A percentile compares a stretch with the other conserved stretches of the same genome.
phyloP scores from a whole-genome alignment of 2,113 vertebrate genomes.

The Oreocharis arfaki region DNA sequence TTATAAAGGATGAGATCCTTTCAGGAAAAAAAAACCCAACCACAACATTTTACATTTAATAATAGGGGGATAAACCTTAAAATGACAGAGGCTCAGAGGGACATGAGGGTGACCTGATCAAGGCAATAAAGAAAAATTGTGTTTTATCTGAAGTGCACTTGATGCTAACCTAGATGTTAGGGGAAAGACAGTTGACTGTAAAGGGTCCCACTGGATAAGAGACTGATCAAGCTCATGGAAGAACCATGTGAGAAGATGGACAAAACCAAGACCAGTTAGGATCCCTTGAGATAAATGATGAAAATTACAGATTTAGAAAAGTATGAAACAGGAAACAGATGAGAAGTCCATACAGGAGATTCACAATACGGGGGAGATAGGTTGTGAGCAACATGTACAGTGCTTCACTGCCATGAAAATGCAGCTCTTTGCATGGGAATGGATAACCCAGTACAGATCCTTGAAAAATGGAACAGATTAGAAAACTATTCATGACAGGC shows the following conservation, averaged over 20 bases:
- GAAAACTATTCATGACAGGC: background rate
- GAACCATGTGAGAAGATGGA: background rate
- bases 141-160: background rate
- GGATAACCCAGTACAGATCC: background rate
- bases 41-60: background rate
- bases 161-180: background rate
- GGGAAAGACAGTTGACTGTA: background rate
- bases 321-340: background rate
- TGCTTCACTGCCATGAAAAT: background rate
- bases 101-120: background rate
- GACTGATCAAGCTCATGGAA: background rate
- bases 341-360: background rate
- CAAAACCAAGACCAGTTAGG: background rate
- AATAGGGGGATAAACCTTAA: background rate
- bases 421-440: background rate
- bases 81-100: background rate
- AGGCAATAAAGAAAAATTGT: background rate
- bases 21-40: fast-evolving
- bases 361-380: background rate
- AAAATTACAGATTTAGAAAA: background rate
- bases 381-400: background rate
- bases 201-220: background rate
- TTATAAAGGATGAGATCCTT: background rate
- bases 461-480: background rate
- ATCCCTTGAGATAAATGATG: background rate